Evolutionary conservation across 2,888 invertebrate species (phyloP).

Genomic region (Slavum lentiscoides): DNA sequence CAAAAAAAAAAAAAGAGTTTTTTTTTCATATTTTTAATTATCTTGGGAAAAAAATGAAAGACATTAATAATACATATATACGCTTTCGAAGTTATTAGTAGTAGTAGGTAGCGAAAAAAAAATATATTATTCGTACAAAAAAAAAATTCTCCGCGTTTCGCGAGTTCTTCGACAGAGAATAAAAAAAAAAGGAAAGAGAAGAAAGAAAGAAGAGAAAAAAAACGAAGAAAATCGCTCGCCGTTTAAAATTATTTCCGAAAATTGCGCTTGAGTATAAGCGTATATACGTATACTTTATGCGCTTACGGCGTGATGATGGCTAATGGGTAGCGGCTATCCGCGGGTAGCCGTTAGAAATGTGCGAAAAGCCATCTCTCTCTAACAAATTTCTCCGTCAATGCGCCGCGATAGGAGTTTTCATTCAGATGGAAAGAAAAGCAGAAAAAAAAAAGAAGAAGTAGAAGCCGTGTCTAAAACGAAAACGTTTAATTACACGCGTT

Average conservation of each 20-base stretch:
- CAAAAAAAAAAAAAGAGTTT: not conserved
- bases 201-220: not conserved
- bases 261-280: constrained; percentile 4
- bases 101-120: not conserved
- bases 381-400: constrained; percentile 34
- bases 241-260: constrained; percentile 31
- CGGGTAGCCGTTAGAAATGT: constrained; percentile 21
- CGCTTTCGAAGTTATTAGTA: constrained; percentile 16
- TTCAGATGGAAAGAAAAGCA: constrained; percentile 13
- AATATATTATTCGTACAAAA: constrained; percentile 7
- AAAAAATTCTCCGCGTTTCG: not conserved
- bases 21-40: not conserved
- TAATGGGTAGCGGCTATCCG: too few species aligned
- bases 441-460: not conserved
- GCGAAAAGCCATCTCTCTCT: constrained; percentile 25
- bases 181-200: not conserved
- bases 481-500: constrained; percentile 44
- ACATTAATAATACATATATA: constrained; percentile 3
- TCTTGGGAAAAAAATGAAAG: not conserved
- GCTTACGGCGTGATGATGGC: constrained; percentile 3
- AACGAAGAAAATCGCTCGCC: not conserved
- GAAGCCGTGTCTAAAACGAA: constrained; percentile 29
- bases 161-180: not conserved
- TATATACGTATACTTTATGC: not conserved
- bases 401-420: constrained; percentile 29